phyloP scores from a whole-genome alignment of 2,113 vertebrate species.

The Ciconia boyciana region DNA sequence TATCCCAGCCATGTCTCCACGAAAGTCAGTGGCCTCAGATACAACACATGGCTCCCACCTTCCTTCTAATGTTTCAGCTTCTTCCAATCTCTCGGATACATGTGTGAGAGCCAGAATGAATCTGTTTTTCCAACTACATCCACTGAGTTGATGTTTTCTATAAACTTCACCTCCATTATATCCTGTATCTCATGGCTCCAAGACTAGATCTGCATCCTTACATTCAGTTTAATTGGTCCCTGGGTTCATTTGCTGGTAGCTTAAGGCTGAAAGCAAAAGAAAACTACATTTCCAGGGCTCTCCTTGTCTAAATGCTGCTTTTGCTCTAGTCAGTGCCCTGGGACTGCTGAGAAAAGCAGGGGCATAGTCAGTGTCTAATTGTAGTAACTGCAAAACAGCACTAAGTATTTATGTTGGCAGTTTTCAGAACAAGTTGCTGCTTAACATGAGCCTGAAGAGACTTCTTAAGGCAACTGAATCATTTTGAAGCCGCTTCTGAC shows the following conservation, averaged over 20 bases:
- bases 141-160: background rate
- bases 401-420: background rate
- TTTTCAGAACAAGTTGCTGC: background rate
- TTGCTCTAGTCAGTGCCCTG: background rate
- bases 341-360: background rate
- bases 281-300: background rate
- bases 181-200: background rate
- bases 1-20: too few relatives aligned
- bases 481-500: background rate
- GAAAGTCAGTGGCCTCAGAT: background rate
- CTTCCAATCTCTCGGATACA: rapidly evolving
- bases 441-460: background rate
- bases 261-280: slow-evolving; percentile 4
- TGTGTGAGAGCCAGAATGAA: background rate
- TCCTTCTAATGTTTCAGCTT: background rate
- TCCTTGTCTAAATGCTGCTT: background rate
- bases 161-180: background rate
- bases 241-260: background rate
- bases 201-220: background rate
- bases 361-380: background rate
- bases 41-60: background rate
- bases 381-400: background rate
- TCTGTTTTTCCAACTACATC: background rate
- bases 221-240: background rate
- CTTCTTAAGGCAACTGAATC: background rate